A percentile compares a stretch with the other conserved stretches of the same genome.
Evolutionary conservation across 2,113 vertebrate genomes (phyloP).

Genomic region (Pholis gunnellus): DNA sequence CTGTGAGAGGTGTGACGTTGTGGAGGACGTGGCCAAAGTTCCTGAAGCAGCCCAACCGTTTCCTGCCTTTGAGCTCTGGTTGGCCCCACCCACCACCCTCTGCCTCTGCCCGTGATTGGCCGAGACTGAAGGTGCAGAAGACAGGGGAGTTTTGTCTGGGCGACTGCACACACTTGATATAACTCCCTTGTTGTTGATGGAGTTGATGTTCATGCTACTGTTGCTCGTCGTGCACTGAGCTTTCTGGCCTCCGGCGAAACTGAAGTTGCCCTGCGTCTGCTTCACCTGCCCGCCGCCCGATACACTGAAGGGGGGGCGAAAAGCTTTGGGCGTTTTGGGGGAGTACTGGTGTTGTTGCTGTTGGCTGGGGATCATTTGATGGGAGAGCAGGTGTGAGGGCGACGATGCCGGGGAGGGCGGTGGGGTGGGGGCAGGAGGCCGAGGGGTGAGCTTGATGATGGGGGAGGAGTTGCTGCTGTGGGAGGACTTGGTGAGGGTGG

Average conservation of each 20-base stretch:
- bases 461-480: slow-evolving; percentile 83
- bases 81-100: slow-evolving; percentile 72
- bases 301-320: slow-evolving; percentile 72
- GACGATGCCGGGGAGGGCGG: slow-evolving; percentile 75
- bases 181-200: slow-evolving; percentile 51
- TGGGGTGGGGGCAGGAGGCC: slow-evolving; percentile 73
- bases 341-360: slow-evolving; percentile 74
- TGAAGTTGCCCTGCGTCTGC: slow-evolving; percentile 56
- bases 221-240: slow-evolving; percentile 46
- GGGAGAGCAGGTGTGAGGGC: slow-evolving; percentile 60
- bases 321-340: slow-evolving; percentile 69
- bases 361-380: slow-evolving; percentile 63
- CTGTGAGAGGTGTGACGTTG: slow-evolving; percentile 83
- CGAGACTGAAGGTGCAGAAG: slow-evolving; percentile 57
- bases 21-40: slow-evolving; percentile 71
- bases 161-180: slow-evolving; percentile 42
- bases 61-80: slow-evolving; percentile 75
- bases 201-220: slow-evolving; percentile 47
- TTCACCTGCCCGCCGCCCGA: slow-evolving; percentile 61
- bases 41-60: slow-evolving; percentile 73
- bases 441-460: slow-evolving; percentile 84
- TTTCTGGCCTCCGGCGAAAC: slow-evolving; percentile 70
- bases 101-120: slow-evolving; percentile 79
- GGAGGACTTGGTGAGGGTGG: slow-evolving; percentile 85
- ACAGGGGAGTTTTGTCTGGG: slow-evolving; percentile 59